A percentile compares a stretch with the other conserved stretches of the same genome.
Conservation (phyloP, 2,888 invertebrate genomes). For the Clunio marinus region DNA sequence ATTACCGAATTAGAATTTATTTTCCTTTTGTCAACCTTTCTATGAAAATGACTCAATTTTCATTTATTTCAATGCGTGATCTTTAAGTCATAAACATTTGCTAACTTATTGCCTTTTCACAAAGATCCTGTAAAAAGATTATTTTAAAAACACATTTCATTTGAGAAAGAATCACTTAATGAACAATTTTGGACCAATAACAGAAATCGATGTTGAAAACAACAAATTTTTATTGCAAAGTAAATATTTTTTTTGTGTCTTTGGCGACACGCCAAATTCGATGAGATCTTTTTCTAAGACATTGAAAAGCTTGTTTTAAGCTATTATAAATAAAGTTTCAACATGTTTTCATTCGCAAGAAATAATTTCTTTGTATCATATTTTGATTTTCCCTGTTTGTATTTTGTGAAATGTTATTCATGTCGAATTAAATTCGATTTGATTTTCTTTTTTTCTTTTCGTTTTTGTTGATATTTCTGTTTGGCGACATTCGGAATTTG, state of each 20-base stretch:
- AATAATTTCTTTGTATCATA: background rate
- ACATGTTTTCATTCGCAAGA: background rate
- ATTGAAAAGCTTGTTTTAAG: conserved; percentile 19
- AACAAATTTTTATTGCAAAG: conserved; percentile 38
- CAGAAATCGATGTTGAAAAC: conserved; percentile 18
- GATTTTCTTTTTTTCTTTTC: too few species aligned
- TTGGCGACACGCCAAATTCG: conserved; percentile 31
- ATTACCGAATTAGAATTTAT: conserved; percentile 3
- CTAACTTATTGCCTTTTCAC: conserved; percentile 27
- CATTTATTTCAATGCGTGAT: conserved; percentile 25
- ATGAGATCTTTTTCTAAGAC: conserved; percentile 24
- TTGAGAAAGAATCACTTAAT: background rate
- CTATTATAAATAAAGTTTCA: conserved; percentile 20
- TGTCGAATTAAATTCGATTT: too few species aligned
- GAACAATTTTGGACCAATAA: background rate
- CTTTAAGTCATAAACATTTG: conserved; percentile 11
- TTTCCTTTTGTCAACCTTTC: background rate
- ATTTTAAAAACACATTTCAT: background rate
- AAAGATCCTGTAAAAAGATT: too few species aligned
- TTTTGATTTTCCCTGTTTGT: background rate
- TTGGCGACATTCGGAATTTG: too few species aligned
- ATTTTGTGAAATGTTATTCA: too few species aligned
- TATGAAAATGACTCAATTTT: background rate
- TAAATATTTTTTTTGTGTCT: conserved; percentile 19
- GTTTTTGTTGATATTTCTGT: too few species aligned